Evolutionary conservation across 2,113 vertebrate genomes (phyloP).

Genomic region (Centropus bengalensis): DNA sequence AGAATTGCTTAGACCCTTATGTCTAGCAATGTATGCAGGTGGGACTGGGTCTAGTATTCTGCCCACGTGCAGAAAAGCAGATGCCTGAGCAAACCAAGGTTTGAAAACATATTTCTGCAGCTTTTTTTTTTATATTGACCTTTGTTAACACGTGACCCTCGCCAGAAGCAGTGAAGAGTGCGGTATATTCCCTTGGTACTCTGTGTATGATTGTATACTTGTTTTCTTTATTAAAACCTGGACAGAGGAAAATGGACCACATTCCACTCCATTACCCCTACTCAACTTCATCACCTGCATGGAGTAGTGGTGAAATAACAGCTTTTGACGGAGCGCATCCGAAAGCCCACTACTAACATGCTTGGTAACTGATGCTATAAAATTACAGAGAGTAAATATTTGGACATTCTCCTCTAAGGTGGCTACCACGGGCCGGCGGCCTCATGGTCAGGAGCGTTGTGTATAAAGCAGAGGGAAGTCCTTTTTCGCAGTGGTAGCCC

Average conservation of each 20-base stretch:
- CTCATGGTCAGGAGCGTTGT: rapidly evolving
- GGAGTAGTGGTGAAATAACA: not conserved
- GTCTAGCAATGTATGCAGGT: not conserved
- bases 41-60: not conserved
- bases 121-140: not conserved
- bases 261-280: slow-evolving; percentile 4
- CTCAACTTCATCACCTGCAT: slow-evolving; percentile 6
- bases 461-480: rapidly evolving
- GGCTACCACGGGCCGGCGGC: not conserved
- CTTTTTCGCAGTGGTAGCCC: not conserved
- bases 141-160: not conserved
- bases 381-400: not conserved
- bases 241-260: not conserved
- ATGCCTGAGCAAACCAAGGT: not conserved
- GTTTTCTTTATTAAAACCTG: slow-evolving; percentile 51
- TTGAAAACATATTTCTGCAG: not conserved
- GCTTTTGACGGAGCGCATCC: not conserved
- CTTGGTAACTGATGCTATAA: not conserved
- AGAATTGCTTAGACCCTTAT: not conserved
- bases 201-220: not conserved
- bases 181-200: not conserved
- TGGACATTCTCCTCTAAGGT: not conserved
- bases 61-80: not conserved
- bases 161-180: not conserved
- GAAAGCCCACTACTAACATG: not conserved